Percentiles rank a stretch among this genome's conserved stretches.
Evolutionary conservation across 2,113 vertebrate species (phyloP).

Genomic region (Triplophysa siluroides): DNA sequence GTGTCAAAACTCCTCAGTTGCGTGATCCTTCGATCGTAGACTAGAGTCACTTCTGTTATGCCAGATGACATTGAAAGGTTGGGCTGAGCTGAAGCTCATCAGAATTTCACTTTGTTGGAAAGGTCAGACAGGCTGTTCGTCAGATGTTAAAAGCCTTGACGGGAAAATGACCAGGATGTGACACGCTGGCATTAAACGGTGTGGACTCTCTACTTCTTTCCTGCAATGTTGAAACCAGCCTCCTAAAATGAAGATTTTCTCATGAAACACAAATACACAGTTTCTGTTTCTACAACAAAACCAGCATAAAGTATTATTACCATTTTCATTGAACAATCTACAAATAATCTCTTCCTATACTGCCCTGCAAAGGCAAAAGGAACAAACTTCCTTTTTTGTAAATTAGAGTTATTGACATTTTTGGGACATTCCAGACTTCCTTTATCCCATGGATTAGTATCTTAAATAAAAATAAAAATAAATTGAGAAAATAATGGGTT

Average conservation of each 20-base stretch:
- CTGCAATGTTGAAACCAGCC: background rate
- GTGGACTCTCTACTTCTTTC: background rate
- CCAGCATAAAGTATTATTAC: no score
- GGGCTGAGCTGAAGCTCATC: slow-evolving; percentile 32
- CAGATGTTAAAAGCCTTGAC: slow-evolving; percentile 43
- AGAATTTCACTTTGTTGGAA: slow-evolving; percentile 41
- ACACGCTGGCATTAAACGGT: slow-evolving; percentile 35
- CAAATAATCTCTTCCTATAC: no score
- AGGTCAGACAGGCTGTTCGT: slow-evolving; percentile 42
- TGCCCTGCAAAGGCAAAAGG: no score
- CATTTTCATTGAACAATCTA: no score
- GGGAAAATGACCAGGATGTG: slow-evolving; percentile 35
- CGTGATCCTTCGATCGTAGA: background rate
- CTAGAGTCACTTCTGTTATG: slow-evolving; percentile 29
- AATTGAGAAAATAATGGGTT: no score
- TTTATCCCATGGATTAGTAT: no score
- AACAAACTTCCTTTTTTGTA: no score
- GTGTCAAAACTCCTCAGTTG: slow-evolving; percentile 27
- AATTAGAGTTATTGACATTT: no score
- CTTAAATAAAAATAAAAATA: no score
- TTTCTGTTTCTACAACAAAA: no score
- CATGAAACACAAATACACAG: no score
- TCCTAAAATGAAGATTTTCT: background rate
- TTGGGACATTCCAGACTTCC: no score
- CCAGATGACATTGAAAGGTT: slow-evolving; percentile 26